Evolutionary conservation across 2,797 vertebrate species (phyloP).

Genomic region (Macropus fuliginosus): DNA sequence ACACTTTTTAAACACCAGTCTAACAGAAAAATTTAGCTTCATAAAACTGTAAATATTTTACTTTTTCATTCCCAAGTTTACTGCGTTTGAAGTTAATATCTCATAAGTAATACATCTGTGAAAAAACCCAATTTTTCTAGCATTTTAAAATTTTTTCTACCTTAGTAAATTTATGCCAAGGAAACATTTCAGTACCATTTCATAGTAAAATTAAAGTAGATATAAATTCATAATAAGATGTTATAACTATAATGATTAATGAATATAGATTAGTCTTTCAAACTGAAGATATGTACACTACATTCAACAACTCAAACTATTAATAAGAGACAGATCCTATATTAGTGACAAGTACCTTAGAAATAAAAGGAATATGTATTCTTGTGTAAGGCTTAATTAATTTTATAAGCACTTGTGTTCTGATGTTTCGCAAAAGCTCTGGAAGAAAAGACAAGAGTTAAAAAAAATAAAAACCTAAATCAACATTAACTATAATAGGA

Average conservation of each 20-base stretch:
- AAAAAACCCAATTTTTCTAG: constrained; percentile 35
- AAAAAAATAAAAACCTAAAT: constrained; percentile 52
- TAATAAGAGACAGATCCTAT: constrained; percentile 66
- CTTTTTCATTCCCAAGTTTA: background rate
- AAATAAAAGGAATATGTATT: constrained; percentile 99
- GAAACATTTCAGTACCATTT: constrained; percentile 51
- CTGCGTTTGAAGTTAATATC: background rate
- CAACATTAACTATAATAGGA: constrained; percentile 30
- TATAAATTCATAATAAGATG: constrained; percentile 43
- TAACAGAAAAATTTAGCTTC: constrained; percentile 47
- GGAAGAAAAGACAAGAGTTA: constrained; percentile 82
- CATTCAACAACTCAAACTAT: constrained; percentile 70
- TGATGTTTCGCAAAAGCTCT: constrained; percentile 99
- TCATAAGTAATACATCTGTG: constrained; percentile 24
- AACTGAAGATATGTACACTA: constrained; percentile 34
- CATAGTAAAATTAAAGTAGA: constrained; percentile 34
- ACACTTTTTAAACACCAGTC: constrained; percentile 19
- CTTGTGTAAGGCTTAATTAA: constrained; percentile 99
- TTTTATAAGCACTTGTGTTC: constrained; percentile 99
- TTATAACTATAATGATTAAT: constrained; percentile 6
- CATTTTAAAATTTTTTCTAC: constrained; percentile 15
- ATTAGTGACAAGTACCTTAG: constrained; percentile 90
- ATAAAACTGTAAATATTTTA: constrained; percentile 16
- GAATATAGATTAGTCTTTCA: constrained; percentile 40
- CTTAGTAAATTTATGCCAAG: constrained; percentile 50